Conservation (phyloP, 2,797 vertebrate species). For the Phaenicophaeus curvirostris region DNA sequence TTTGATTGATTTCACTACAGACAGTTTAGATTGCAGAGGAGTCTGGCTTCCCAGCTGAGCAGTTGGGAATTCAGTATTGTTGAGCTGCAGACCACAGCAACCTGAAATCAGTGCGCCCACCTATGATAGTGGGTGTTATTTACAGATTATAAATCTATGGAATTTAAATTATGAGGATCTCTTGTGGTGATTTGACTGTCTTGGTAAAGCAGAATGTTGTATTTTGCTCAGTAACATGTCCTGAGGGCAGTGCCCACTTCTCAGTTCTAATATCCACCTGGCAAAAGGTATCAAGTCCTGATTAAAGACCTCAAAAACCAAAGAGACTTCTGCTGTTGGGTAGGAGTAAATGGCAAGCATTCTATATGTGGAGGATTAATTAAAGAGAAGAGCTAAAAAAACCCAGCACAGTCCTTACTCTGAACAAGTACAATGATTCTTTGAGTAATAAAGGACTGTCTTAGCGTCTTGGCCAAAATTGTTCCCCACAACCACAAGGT, state of each 20-base stretch:
- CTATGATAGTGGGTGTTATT: not conserved
- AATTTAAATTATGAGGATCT: not conserved
- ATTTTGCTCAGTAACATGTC: not conserved
- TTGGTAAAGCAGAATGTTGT: not conserved
- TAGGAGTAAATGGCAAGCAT: not conserved
- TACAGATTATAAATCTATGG: not conserved
- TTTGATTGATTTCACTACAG: not conserved
- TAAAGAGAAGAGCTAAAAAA: not conserved
- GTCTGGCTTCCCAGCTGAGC: not conserved
- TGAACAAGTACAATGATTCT: not conserved
- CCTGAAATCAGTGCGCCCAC: not conserved
- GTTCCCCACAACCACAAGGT: not conserved
- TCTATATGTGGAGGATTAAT: not conserved
- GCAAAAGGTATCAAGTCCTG: not conserved
- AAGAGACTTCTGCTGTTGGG: not conserved
- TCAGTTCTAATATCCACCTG: not conserved
- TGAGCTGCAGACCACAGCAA: not conserved
- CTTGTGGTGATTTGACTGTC: accelerated
- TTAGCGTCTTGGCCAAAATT: not conserved
- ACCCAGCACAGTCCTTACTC: not conserved
- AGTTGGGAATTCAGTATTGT: accelerated
- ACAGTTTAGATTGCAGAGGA: not conserved
- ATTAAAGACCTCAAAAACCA: not conserved
- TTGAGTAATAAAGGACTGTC: not conserved
- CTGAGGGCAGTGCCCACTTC: not conserved